Evolutionary conservation across 2,888 invertebrate genomes (phyloP).

Genomic region (Dryobotodes eremita): DNA sequence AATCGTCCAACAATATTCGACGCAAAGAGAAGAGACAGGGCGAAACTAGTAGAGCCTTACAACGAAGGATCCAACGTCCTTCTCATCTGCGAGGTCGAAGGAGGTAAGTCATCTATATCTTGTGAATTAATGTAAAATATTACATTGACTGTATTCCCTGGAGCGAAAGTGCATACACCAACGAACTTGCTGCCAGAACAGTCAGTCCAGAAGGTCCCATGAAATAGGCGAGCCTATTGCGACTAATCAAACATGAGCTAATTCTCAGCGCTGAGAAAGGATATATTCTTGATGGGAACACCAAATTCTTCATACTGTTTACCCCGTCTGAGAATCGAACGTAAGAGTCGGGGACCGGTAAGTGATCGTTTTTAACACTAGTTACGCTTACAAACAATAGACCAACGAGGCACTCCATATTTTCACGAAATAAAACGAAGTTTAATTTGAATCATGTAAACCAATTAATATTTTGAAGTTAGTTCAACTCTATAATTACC

Average conservation of each 20-base stretch:
- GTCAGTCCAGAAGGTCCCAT: not conserved
- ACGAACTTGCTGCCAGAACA: not conserved
- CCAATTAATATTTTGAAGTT: constrained; percentile 20
- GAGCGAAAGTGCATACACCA: not conserved
- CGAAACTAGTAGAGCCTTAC: constrained; percentile 94
- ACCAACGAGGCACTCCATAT: not conserved
- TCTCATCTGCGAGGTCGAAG: constrained; percentile 95
- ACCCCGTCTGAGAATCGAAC: too few relatives aligned
- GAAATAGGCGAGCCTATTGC: not conserved
- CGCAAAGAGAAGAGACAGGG: constrained; percentile 94
- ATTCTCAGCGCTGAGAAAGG: not conserved
- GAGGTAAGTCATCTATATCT: constrained; percentile 90
- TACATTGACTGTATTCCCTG: not conserved
- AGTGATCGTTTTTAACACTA: not conserved
- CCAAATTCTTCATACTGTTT: not conserved
- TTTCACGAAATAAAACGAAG: not conserved
- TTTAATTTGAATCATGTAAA: not conserved
- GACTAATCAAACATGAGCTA: not conserved
- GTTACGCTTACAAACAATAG: not conserved
- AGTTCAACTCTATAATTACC: not conserved
- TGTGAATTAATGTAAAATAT: not conserved
- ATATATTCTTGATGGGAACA: not conserved
- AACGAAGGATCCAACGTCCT: constrained; percentile 96
- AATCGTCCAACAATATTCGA: constrained; percentile 95
- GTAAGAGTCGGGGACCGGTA: too few relatives aligned